Evolutionary conservation across 2,113 vertebrate genomes (phyloP).

Genomic region (Anthoscopus minutus): DNA sequence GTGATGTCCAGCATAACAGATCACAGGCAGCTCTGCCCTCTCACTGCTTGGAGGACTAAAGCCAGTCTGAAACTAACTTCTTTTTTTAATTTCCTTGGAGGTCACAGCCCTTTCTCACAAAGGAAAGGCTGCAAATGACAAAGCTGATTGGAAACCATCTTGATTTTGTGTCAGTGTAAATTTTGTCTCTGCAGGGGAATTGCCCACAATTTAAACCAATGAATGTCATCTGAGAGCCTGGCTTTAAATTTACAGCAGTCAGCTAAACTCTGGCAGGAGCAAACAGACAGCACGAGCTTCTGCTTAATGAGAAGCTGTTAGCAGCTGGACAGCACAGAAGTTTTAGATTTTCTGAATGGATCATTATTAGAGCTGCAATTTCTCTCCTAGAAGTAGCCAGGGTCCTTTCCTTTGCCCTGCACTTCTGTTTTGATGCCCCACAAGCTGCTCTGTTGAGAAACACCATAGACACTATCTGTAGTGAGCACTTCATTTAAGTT

Average conservation of each 20-base stretch:
- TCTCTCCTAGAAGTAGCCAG: not conserved
- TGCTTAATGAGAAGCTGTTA: not conserved
- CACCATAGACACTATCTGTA: fast-evolving
- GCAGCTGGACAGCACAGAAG: not conserved
- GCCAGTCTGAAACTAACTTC: not conserved
- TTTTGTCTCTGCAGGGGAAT: not conserved
- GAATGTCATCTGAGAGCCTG: not conserved
- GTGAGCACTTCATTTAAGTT: not conserved
- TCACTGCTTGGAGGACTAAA: not conserved
- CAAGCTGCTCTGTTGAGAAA: not conserved
- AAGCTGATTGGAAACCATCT: not conserved
- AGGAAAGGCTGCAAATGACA: not conserved
- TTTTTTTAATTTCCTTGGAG: not conserved
- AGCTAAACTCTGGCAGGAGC: not conserved
- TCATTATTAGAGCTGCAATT: not conserved
- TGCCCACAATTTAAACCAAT: not conserved
- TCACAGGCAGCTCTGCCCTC: not conserved
- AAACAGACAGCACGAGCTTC: not conserved
- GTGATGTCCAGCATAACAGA: not conserved
- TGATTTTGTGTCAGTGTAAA: not conserved
- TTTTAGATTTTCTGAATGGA: not conserved
- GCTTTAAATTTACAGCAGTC: not conserved
- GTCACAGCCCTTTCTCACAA: not conserved
- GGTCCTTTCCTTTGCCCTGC: not conserved
- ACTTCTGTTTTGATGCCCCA: not conserved